Percentiles rank a stretch among this genome's conserved stretches.
phyloP scores from a whole-genome alignment of 2,888 invertebrate genomes.

The Andrena chrysosceles region DNA sequence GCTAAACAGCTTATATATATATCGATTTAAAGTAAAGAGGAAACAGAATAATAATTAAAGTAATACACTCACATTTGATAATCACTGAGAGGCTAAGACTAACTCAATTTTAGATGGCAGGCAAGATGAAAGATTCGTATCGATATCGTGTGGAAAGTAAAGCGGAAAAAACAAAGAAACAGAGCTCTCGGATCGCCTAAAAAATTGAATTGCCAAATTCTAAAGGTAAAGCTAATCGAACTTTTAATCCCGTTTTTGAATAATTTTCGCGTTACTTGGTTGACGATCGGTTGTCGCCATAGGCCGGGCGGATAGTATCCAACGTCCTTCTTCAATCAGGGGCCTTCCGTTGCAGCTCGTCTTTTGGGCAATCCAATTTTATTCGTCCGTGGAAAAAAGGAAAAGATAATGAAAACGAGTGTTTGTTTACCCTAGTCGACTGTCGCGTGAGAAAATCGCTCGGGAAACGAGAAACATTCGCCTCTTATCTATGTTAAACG shows the following conservation, averaged over 20 bases:
- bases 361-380: slow-evolving; percentile 43
- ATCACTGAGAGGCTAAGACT: slow-evolving; percentile 85
- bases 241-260: slow-evolving; percentile 14
- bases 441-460: slow-evolving; percentile 70
- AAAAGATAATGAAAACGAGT: slow-evolving; percentile 41
- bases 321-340: not conserved
- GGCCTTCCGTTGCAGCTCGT: slow-evolving; percentile 55
- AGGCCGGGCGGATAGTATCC: slow-evolving; percentile 1
- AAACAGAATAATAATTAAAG: slow-evolving; percentile 74
- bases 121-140: slow-evolving; percentile 34
- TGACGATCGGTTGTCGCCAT: slow-evolving; percentile 13
- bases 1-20: slow-evolving; percentile 81
- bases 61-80: slow-evolving; percentile 83
- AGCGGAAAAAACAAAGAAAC: not conserved
- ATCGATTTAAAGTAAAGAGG: slow-evolving; percentile 72
- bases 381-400: slow-evolving; percentile 56
- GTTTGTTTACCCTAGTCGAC: slow-evolving; percentile 69
- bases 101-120: slow-evolving; percentile 80
- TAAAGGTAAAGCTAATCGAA: slow-evolving; percentile 1
- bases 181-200: slow-evolving; percentile 60
- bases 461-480: slow-evolving; percentile 34
- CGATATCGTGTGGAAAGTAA: slow-evolving; percentile 41
- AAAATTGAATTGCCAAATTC: slow-evolving; percentile 46
- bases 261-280: slow-evolving; percentile 18
- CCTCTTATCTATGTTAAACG: slow-evolving; percentile 41